Conservation (phyloP, 92 coral and sea anemone genomes). For the Parazoanthus darwini region DNA sequence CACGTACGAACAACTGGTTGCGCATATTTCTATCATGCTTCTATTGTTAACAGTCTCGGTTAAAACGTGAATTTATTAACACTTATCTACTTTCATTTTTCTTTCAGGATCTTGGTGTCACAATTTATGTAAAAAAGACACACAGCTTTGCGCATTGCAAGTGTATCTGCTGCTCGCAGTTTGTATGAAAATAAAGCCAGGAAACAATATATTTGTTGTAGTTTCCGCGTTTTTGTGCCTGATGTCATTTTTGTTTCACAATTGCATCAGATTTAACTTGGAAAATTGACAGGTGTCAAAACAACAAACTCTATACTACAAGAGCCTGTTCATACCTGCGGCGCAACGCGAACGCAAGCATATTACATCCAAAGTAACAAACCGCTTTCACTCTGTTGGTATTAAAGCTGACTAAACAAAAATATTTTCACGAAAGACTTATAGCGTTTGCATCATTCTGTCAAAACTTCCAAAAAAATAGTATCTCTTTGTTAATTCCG, state of each 20-base stretch:
- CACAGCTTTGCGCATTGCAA: not conserved
- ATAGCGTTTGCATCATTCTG: not conserved
- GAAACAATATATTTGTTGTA: not conserved
- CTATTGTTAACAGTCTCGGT: not conserved
- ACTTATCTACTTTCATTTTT: not conserved
- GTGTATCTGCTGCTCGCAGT: not conserved
- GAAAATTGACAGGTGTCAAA: no score
- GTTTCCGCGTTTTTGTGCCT: not conserved
- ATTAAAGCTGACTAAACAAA: not conserved
- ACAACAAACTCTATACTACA: no score
- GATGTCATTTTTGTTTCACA: not conserved
- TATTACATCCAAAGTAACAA: not conserved
- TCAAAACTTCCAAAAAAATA: not conserved
- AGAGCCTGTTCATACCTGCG: not conserved
- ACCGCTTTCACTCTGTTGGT: not conserved
- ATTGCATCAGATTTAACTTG: not conserved
- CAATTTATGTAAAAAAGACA: not conserved
- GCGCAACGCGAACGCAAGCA: not conserved
- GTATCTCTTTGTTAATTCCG: no score
- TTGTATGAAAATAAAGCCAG: not conserved
- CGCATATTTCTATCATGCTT: not conserved
- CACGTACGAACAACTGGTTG: not conserved
- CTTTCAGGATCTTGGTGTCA: not conserved
- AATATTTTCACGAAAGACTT: not conserved
- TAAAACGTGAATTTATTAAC: not conserved